Percentiles rank a stretch among this genome's conserved stretches.
phyloP scores from a whole-genome alignment of 2,113 vertebrate genomes.

The Burhinus bistriatus region DNA sequence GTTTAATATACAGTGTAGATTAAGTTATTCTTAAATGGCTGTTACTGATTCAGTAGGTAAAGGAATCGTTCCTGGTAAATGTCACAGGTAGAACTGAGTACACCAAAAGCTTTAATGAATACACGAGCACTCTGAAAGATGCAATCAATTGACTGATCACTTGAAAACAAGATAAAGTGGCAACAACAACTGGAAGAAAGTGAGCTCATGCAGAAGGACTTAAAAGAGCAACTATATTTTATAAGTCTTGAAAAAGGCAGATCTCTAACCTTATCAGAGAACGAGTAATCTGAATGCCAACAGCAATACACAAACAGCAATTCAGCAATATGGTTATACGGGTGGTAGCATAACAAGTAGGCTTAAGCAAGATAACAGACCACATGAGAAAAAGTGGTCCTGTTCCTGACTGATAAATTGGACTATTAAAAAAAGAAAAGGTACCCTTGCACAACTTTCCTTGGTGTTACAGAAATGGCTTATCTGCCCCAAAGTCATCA shows the following conservation, averaged over 20 bases:
- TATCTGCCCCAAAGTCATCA: not conserved
- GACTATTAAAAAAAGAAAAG: not conserved
- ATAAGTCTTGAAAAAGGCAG: not conserved
- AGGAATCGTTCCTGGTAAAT: not conserved
- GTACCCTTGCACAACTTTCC: not conserved
- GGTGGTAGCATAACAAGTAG: not conserved
- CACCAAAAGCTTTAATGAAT: not conserved
- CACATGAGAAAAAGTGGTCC: not conserved
- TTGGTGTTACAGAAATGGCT: not conserved
- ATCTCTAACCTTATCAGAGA: not conserved
- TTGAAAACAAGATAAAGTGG: not conserved
- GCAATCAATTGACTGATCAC: not conserved
- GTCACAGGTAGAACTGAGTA: not conserved
- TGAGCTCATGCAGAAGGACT: not conserved
- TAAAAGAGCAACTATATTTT: not conserved
- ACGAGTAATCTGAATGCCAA: not conserved
- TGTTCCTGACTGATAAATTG: slow-evolving; percentile 4
- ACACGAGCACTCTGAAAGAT: not conserved
- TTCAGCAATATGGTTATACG: not conserved
- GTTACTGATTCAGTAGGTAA: not conserved
- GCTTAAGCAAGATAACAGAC: not conserved
- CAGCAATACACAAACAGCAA: not conserved
- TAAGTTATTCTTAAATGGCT: not conserved
- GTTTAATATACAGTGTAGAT: not conserved
- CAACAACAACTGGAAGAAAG: not conserved